A percentile compares a stretch with the other conserved stretches of the same genome.
Evolutionary conservation across 1,140 invertebrate genomes (phyloP).

Genomic region (Bursaphelenchus mucronatus): DNA sequence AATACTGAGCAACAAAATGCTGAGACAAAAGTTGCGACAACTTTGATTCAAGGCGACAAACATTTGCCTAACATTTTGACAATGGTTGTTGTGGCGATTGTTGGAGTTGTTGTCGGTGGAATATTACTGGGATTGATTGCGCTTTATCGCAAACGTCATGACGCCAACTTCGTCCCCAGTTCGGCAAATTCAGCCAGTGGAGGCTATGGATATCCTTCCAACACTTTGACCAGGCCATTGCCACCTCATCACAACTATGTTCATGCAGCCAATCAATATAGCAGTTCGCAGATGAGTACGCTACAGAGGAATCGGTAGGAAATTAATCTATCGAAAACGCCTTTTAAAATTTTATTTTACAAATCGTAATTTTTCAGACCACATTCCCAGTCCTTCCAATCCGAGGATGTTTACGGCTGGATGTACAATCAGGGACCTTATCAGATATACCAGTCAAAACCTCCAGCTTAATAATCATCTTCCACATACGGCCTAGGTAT

Average conservation of each 20-base stretch:
- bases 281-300: constrained; percentile 9
- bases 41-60: constrained; percentile 15
- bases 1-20: neutral
- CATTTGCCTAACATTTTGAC: constrained; percentile 47
- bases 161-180: too few relatives aligned
- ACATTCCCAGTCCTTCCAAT: constrained; percentile 1
- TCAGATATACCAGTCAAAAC: neutral
- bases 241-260: too few relatives aligned
- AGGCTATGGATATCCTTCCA: too few relatives aligned
- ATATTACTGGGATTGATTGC: constrained; percentile 41
- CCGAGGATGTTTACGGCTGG: constrained; percentile 15
- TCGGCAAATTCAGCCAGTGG: too few relatives aligned
- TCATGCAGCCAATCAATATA: constrained; percentile 2
- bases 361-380: too few relatives aligned
- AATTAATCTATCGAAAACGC: neutral
- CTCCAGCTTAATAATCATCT: too few relatives aligned
- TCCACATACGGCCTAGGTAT: too few relatives aligned
- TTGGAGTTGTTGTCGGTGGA: constrained; percentile 53
- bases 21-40: neutral
- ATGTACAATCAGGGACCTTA: constrained; percentile 18
- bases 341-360: neutral
- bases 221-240: too few relatives aligned
- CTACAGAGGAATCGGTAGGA: constrained; percentile 7
- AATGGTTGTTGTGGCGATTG: constrained; percentile 47
- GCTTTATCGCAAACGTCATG: too few relatives aligned